These are phyloP conservation scores for Catalaphyllia jardinei DNA, from an alignment of 64 coral and sea anemone genomes.

Conservation along the genomic window DNA sequence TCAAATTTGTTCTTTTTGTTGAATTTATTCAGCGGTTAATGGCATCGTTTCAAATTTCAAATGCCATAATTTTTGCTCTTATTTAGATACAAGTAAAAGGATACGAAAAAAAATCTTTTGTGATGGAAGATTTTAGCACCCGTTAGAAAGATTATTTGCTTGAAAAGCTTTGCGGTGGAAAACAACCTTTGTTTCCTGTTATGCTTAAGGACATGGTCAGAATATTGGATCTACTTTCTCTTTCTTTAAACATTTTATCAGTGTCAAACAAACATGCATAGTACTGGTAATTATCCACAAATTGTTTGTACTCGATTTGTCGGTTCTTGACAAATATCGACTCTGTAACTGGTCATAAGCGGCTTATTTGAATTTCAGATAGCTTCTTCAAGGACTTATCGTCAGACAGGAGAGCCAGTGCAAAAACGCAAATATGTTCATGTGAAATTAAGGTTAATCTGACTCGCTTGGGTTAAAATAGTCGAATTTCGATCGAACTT, in stretches of 20 bases:
- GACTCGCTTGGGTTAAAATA: not conserved
- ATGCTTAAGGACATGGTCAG: not conserved
- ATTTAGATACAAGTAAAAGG: not conserved
- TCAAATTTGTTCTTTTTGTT: not conserved
- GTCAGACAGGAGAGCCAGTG: not conserved
- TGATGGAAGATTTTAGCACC: not conserved
- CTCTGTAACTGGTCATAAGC: not conserved
- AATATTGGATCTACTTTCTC: not conserved
- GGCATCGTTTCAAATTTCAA: conserved; percentile 1
- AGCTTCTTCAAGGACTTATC: not conserved
- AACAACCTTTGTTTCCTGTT: not conserved
- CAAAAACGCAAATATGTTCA: not conserved
- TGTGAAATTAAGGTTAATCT: not conserved
- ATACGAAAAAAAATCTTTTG: not conserved
- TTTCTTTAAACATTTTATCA: not conserved
- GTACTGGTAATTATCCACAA: not conserved
- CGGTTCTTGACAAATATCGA: conserved; percentile 22
- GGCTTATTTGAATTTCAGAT: not conserved
- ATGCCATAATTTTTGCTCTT: not conserved
- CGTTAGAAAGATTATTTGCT: too few relatives aligned
- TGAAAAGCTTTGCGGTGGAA: not conserved
- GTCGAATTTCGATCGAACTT: too few relatives aligned
- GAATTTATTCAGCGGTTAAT: not conserved
- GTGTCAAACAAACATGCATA: too few relatives aligned
- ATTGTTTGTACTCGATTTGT: conserved; percentile 6